Percentiles rank a stretch among this genome's conserved stretches.
Evolutionary conservation across 2,888 invertebrate genomes (phyloP).

Genomic region (Dioctria rufipes): DNA sequence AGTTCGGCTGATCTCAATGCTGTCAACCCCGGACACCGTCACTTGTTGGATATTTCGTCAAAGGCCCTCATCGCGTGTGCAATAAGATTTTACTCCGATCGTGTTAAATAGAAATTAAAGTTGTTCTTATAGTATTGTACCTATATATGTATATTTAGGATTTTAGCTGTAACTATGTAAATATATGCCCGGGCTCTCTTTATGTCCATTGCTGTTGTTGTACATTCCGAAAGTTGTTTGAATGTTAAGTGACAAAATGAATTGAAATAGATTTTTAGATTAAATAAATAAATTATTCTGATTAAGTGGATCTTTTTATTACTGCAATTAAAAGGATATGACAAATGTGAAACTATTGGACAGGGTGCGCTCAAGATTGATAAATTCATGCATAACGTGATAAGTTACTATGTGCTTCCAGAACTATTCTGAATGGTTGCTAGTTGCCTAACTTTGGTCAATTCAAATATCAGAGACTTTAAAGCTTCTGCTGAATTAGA

Average conservation of each 20-base stretch:
- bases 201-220: conserved; percentile 51
- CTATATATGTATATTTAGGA: neutral
- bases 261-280: conserved; percentile 48
- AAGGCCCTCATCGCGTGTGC: conserved; percentile 38
- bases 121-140: conserved; percentile 20
- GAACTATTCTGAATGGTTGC: too few relatives aligned
- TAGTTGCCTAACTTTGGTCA: too few relatives aligned
- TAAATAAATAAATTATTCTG: conserved; percentile 55
- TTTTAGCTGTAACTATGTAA: conserved; percentile 40
- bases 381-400: too few relatives aligned
- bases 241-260: conserved; percentile 49
- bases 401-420: too few relatives aligned
- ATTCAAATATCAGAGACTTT: too few relatives aligned
- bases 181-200: conserved; percentile 31
- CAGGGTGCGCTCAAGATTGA: too few relatives aligned
- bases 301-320: conserved; percentile 35
- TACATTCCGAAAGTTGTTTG: conserved; percentile 48
- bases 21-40: neutral
- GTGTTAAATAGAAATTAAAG: conserved; percentile 33
- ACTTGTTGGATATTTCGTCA: conserved; percentile 5
- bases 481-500: too few relatives aligned
- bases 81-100: conserved; percentile 30
- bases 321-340: too few relatives aligned
- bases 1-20: conserved; percentile 43
- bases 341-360: too few relatives aligned